phyloP scores from a whole-genome alignment of 1,140 invertebrate genomes.

The Cotesia typhae region DNA sequence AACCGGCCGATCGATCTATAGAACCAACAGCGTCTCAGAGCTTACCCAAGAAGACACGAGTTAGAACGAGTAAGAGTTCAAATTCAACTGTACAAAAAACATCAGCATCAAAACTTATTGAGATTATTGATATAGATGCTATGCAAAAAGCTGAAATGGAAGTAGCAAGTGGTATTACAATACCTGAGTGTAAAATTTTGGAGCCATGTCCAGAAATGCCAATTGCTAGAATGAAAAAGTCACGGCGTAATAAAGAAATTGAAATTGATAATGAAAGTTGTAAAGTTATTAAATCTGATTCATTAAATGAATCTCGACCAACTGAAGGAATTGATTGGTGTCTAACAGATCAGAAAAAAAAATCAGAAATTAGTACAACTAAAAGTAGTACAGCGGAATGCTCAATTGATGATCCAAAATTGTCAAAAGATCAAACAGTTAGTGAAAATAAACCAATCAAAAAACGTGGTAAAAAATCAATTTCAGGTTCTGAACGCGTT shows the following conservation, averaged over 20 bases:
- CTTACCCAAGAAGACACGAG: slow-evolving; percentile 43
- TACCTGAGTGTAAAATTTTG: slow-evolving; percentile 51
- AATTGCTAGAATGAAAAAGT: slow-evolving; percentile 39
- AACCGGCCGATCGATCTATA: slow-evolving; percentile 18
- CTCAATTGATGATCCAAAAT: too few species aligned
- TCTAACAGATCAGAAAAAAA: background rate
- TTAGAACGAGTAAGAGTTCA: slow-evolving; percentile 23
- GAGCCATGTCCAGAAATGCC: slow-evolving; percentile 27
- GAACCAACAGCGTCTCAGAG: slow-evolving; percentile 38
- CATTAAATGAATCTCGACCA: background rate
- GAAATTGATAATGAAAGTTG: slow-evolving; percentile 10
- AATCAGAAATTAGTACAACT: too few species aligned
- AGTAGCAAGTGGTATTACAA: background rate
- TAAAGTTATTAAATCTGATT: background rate
- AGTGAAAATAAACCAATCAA: too few species aligned
- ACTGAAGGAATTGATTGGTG: slow-evolving; percentile 7
- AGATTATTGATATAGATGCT: slow-evolving; percentile 61
- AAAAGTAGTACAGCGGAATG: too few species aligned
- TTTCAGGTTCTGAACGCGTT: too few species aligned
- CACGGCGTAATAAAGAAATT: slow-evolving; percentile 41
- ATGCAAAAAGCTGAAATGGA: slow-evolving; percentile 50
- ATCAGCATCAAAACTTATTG: slow-evolving; percentile 41
- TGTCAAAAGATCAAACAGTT: too few species aligned
- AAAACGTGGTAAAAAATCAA: too few species aligned
- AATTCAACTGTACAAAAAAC: slow-evolving; percentile 21